Conservation (phyloP, 2,888 invertebrate genomes). For the Cerastoderma edule region DNA sequence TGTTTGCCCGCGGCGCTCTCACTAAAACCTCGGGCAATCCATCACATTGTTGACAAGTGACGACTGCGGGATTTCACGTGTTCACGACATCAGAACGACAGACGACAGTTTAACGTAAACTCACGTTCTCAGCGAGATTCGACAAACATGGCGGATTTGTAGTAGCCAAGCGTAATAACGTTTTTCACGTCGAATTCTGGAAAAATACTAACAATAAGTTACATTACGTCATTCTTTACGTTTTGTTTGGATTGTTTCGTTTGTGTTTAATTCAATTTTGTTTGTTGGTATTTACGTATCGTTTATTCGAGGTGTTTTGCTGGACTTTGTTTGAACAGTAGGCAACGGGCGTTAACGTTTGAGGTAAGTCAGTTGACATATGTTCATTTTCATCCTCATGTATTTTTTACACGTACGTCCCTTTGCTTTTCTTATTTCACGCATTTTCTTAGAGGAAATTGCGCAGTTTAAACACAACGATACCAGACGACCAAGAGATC, state of each 20-base stretch:
- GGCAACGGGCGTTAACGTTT: too few relatives aligned
- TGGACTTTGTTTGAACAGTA: too few relatives aligned
- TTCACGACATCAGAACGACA: background rate
- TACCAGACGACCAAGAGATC: too few relatives aligned
- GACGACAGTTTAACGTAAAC: constrained; percentile 8
- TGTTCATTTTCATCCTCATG: too few relatives aligned
- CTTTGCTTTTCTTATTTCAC: too few relatives aligned
- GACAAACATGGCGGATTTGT: constrained; percentile 14
- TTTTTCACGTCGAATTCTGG: background rate
- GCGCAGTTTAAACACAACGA: too few relatives aligned
- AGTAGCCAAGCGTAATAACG: too few relatives aligned
- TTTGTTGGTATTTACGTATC: too few relatives aligned
- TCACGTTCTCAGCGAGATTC: constrained; percentile 16
- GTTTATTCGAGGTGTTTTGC: too few relatives aligned
- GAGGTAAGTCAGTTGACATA: too few relatives aligned
- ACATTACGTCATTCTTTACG: background rate
- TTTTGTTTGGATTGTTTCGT: background rate
- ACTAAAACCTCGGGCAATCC: constrained; percentile 4
- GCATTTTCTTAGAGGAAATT: too few relatives aligned
- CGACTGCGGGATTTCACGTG: constrained; percentile 16
- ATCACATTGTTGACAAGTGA: constrained; percentile 14
- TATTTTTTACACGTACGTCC: too few relatives aligned
- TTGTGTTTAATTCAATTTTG: background rate
- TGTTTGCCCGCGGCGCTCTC: constrained; percentile 2
- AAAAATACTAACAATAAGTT: background rate